These are phyloP conservation scores for Nemopilema nomurai DNA, from an alignment of 30 jellyfish, hydroid and myxozoan species.

Conservation along the genomic window DNA sequence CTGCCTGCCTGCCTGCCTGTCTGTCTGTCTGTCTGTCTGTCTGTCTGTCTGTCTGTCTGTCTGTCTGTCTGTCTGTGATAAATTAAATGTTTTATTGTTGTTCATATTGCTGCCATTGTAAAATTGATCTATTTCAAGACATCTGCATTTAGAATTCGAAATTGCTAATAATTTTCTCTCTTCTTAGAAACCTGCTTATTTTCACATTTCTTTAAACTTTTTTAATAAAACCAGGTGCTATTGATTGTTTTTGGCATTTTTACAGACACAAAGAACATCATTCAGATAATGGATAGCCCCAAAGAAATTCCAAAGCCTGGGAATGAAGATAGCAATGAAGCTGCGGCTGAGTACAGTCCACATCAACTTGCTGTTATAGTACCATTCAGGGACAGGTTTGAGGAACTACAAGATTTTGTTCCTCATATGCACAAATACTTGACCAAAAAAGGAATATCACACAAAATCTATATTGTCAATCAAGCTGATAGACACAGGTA, in stretches of 20 bases:
- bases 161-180: neutral
- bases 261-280: neutral
- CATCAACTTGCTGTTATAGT: constrained; percentile 88
- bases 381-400: constrained; percentile 97
- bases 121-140: too few relatives aligned
- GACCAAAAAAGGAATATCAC: constrained; percentile 69
- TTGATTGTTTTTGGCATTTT: too few relatives aligned
- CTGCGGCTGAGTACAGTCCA: constrained; percentile 57
- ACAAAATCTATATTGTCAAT: constrained; percentile 78
- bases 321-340: constrained; percentile 1
- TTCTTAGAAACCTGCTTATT: too few relatives aligned
- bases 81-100: too few relatives aligned
- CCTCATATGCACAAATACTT: constrained; percentile 90
- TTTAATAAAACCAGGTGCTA: too few relatives aligned
- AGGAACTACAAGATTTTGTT: constrained; percentile 88
- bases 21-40: too few relatives aligned
- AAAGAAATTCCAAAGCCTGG: neutral
- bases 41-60: too few relatives aligned
- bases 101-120: too few relatives aligned
- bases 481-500: constrained; percentile 97
- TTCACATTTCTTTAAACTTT: too few relatives aligned
- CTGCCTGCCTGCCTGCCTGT: too few relatives aligned
- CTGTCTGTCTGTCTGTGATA: too few relatives aligned
- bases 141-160: too few relatives aligned
- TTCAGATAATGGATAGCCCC: neutral